Evolutionary conservation across 2,113 vertebrate genomes (phyloP).

Genomic region (Psammodynastes pulverulentus): DNA sequence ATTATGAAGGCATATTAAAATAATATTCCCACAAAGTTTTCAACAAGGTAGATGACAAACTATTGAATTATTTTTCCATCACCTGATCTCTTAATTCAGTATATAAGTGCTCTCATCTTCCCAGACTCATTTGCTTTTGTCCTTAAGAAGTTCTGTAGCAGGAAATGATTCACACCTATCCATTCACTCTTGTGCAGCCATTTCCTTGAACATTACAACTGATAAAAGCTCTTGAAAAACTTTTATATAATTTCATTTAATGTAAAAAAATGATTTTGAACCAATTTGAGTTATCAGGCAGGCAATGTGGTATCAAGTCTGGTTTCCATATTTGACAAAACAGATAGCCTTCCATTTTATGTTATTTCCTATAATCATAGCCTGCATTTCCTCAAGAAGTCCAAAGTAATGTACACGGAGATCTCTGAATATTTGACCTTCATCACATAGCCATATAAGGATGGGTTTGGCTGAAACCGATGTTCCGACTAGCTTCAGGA

Average conservation of each 20-base stretch:
- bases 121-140: neutral
- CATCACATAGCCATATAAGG: neutral
- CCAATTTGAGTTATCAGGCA: neutral
- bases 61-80: too few relatives aligned
- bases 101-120: neutral
- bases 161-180: neutral
- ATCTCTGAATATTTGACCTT: neutral
- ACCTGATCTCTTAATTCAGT: neutral
- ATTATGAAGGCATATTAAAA: neutral
- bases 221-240: neutral
- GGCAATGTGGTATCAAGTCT: neutral
- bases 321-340: neutral
- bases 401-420: neutral
- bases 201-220: neutral
- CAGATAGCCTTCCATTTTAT: neutral
- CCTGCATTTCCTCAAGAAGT: neutral
- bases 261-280: neutral
- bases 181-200: neutral
- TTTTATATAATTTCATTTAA: neutral
- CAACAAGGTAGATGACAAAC: neutral
- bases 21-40: neutral
- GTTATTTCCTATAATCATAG: neutral
- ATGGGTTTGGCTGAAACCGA: neutral
- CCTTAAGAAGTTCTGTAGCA: neutral
- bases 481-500: neutral